Evolutionary conservation across 2,797 vertebrate species (phyloP).

Genomic region (Helicolenus hilgendorfi): DNA sequence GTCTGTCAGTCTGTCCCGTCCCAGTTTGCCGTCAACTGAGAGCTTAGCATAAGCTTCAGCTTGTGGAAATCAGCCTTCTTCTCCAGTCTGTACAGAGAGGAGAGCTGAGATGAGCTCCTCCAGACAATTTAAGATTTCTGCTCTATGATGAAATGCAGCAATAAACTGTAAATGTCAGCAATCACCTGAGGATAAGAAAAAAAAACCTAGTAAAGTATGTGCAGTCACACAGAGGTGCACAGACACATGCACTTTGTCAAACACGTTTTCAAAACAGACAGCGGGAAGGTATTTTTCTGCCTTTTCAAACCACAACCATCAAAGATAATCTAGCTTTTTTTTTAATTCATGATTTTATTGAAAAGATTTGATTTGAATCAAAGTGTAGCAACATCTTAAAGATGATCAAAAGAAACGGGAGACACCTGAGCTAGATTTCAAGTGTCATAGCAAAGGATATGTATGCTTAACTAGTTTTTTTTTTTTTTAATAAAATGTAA

Average conservation of each 20-base stretch:
- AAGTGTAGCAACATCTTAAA: background rate
- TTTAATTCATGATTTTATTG: background rate
- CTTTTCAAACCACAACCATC: constrained; percentile 18
- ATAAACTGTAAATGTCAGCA: constrained; percentile 65
- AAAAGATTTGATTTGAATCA: background rate
- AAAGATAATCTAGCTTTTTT: background rate
- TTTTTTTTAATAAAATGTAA: background rate
- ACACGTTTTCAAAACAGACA: constrained; percentile 15
- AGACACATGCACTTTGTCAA: constrained; percentile 11
- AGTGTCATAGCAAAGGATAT: background rate
- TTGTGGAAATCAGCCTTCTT: constrained; percentile 34
- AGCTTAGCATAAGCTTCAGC: constrained; percentile 44
- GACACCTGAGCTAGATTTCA: background rate
- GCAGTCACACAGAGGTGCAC: constrained; percentile 11
- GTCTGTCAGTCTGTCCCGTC: constrained; percentile 61
- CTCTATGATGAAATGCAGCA: constrained; percentile 58
- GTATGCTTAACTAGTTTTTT: background rate
- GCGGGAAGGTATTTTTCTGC: background rate
- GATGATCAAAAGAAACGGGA: background rate
- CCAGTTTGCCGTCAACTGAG: constrained; percentile 60
- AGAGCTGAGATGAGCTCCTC: constrained; percentile 39
- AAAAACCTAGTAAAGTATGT: background rate
- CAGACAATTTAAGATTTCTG: constrained; percentile 31
- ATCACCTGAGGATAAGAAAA: constrained; percentile 55
- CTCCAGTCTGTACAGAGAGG: constrained; percentile 16